A percentile compares a stretch with the other conserved stretches of the same genome.
These are phyloP conservation scores for Phrynocephalus guinanensis DNA, from an alignment of 2,797 vertebrate species.

Conservation along the genomic window DNA sequence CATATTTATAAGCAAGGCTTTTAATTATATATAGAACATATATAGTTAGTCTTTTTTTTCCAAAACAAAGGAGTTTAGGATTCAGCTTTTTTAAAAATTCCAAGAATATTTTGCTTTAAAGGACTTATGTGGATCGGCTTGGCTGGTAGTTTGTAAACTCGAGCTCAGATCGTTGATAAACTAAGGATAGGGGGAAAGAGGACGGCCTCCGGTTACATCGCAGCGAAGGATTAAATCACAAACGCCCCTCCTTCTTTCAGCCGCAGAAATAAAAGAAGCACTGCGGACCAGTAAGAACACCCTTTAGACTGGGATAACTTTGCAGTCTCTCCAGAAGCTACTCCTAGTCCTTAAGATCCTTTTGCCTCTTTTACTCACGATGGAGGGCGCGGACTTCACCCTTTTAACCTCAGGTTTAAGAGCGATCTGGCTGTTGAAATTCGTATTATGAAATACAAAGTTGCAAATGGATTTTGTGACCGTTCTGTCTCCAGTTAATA, in stretches of 20 bases:
- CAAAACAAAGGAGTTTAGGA: too few species aligned
- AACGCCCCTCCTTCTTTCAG: not conserved
- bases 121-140: not conserved
- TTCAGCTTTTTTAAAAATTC: too few species aligned
- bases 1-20: too few species aligned
- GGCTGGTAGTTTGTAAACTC: not conserved
- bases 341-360: not conserved
- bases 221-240: not conserved
- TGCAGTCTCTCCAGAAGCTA: not conserved
- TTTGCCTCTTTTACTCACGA: too few species aligned
- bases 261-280: not conserved
- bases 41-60: too few species aligned
- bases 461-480: not conserved
- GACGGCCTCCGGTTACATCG: not conserved
- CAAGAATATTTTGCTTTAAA: too few species aligned
- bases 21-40: too few species aligned
- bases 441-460: not conserved
- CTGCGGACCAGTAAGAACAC: too few species aligned
- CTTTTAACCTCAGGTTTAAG: not conserved
- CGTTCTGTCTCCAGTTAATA: not conserved
- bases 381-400: too few species aligned
- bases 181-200: not conserved
- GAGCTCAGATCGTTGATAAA: not conserved
- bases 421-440: not conserved
- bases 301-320: not conserved